Percentiles rank a stretch among this genome's conserved stretches.
Evolutionary conservation across 2,888 invertebrate genomes (phyloP).

Genomic region (Lycaena phlaeas): DNA sequence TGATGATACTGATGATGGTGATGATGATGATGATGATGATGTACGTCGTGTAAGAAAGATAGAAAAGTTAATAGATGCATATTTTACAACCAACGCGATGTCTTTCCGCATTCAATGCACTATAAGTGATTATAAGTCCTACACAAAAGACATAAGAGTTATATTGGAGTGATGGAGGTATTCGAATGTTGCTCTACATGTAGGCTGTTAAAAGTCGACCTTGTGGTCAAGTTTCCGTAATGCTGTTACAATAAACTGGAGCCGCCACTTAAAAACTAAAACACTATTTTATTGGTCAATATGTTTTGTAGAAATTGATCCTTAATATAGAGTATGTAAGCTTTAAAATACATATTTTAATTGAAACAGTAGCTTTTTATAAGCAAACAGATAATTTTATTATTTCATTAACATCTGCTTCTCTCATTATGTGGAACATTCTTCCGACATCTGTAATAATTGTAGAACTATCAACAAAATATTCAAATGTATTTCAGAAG

Average conservation of each 20-base stretch:
- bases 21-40: no score
- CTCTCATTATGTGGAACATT: no score
- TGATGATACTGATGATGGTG: no score
- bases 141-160: not conserved
- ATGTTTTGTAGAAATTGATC: no score
- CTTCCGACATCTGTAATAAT: no score
- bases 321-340: no score
- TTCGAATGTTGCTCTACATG: slow-evolving; percentile 35
- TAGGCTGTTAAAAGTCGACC: slow-evolving; percentile 47
- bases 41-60: slow-evolving; percentile 14
- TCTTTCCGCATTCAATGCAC: slow-evolving; percentile 25
- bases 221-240: slow-evolving; percentile 60
- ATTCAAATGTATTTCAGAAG: not conserved
- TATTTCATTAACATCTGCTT: no score
- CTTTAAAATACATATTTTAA: no score
- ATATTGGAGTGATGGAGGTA: not conserved
- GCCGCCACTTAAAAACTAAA: slow-evolving; percentile 15
- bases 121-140: not conserved
- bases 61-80: slow-evolving; percentile 19
- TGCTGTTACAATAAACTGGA: slow-evolving; percentile 41
- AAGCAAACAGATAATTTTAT: no score
- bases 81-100: slow-evolving; percentile 14
- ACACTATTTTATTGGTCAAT: no score
- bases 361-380: no score
- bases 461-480: not conserved